Evolutionary conservation across 64 coral and sea anemone species (phyloP), one percentile per base, ranked within the genome.

Genomic region (Montipora foliosa): DNA sequence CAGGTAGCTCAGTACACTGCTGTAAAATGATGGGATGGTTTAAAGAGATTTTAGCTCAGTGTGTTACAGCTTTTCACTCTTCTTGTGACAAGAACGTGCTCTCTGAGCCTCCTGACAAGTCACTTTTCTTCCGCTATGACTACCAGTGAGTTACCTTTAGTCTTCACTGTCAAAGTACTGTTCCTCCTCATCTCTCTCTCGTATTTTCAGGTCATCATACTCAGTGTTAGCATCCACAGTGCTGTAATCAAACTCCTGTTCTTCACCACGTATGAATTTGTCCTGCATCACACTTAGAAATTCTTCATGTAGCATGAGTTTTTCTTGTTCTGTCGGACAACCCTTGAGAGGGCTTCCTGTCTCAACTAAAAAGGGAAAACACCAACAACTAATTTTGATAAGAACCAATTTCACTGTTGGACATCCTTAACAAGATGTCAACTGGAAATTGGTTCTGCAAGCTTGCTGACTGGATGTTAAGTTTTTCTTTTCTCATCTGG

Each of bases 191-290:
- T 99, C 98, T 37, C 70, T 89, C 9, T 57, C 95, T 15, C 95
- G 59, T 13, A 96, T 79, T 88, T 53, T 81, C 10, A 99, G 91
- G 52, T 96, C 92, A 94, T 99, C 98, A 83, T 92, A 99, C 62
- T 99, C 98, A 76, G 94, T 92, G 69, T 94, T 99, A n/a, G 88
- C 86, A 25, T 99, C 98, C 49, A 99, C 95, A 53, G 78, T 67
- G 58, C 88, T 89, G 14, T 99, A 99, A 75, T 99, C 98, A 92
- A 99, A 99, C 22, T 96, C 98, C 76, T 94, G 87, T n/a, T 99
- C 98, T 79, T 92, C 75, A 58, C 98, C 98, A 75, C 90, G 73
- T 73, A 99, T 90, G 60, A 99, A 99, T 60, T 88, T 91, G 67
- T 94, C 95, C 76, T 94, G 88, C 98, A 99, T 99, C 45, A 81